Conservation (phyloP, 1,140 invertebrate genomes). For the Bombus terrestris region DNA sequence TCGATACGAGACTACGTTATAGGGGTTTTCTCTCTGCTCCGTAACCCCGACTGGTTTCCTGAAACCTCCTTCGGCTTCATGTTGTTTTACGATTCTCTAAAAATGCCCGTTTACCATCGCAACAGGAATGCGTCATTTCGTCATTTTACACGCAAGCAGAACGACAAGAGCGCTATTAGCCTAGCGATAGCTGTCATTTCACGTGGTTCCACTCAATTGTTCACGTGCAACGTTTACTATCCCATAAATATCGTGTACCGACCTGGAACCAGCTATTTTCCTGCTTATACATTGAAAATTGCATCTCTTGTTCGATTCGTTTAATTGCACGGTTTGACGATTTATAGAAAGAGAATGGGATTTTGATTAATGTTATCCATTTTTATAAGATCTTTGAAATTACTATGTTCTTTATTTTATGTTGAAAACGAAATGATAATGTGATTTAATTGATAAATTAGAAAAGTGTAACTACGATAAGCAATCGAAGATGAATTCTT, state of each 20-base stretch:
- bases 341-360: background rate
- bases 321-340: background rate
- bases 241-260: conserved; percentile 12
- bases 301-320: background rate
- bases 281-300: background rate
- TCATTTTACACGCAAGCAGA: conserved; percentile 11
- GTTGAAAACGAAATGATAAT: no score
- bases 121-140: conserved; percentile 25
- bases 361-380: no score
- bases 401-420: no score
- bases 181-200: conserved; percentile 26
- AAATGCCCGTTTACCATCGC: conserved; percentile 32
- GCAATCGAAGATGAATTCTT: no score
- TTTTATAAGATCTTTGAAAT: no score
- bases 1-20: conserved; percentile 38
- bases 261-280: background rate
- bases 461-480: no score
- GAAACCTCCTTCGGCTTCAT: background rate
- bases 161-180: conserved; percentile 34
- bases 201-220: conserved; percentile 22
- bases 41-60: background rate
- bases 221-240: conserved; percentile 22
- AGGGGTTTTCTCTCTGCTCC: background rate
- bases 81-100: conserved; percentile 45
- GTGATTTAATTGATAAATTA: no score